phyloP scores from a whole-genome alignment of 1,140 invertebrate genomes.

The Heterodera carotae region DNA sequence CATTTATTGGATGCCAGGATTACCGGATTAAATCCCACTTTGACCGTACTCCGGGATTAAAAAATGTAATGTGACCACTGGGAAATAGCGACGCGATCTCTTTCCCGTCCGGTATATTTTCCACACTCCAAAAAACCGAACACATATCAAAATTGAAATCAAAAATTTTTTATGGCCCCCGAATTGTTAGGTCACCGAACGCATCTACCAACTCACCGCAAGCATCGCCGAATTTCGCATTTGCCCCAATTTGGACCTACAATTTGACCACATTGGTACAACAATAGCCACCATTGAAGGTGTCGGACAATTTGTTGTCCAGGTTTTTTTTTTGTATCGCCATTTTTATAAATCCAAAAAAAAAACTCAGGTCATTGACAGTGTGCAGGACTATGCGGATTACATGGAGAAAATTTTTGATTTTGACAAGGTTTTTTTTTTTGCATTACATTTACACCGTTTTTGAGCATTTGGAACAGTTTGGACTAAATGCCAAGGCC shows the following conservation, averaged over 20 bases:
- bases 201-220: slow-evolving; percentile 82
- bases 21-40: too few species aligned
- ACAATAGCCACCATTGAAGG: slow-evolving; percentile 73
- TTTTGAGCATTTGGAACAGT: too few species aligned
- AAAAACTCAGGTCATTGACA: slow-evolving; percentile 79
- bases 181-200: slow-evolving; percentile 76
- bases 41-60: too few species aligned
- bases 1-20: too few species aligned
- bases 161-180: neutral
- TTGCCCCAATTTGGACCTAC: slow-evolving; percentile 76
- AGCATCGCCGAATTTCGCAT: slow-evolving; percentile 80
- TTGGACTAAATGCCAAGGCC: too few species aligned
- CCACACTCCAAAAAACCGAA: too few species aligned
- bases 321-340: slow-evolving; percentile 58
- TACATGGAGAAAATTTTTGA: slow-evolving; percentile 98
- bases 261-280: slow-evolving; percentile 76
- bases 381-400: slow-evolving; percentile 83
- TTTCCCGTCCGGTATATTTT: too few species aligned
- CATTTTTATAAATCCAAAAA: neutral
- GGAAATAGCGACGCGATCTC: too few species aligned
- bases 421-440: slow-evolving; percentile 70
- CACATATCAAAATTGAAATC: neutral
- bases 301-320: slow-evolving; percentile 75
- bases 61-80: too few species aligned
- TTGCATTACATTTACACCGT: too few species aligned